Conservation (phyloP, 2,113 vertebrate species). For the Spea bombifrons region DNA sequence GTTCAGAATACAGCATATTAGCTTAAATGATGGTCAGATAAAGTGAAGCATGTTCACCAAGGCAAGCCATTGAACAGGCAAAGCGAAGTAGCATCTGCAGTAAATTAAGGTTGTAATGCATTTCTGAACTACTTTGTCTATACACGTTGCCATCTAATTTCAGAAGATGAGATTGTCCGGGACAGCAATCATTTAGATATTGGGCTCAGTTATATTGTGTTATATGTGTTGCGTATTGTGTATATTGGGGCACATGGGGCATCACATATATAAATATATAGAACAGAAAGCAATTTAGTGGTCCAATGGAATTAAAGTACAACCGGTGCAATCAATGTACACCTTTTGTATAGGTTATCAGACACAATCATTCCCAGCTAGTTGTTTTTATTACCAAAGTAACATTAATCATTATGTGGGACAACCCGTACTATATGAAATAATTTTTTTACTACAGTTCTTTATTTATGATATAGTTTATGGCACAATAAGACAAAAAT, state of each 20-base stretch:
- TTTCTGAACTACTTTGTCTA: not conserved
- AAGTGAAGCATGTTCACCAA: slow-evolving; percentile 4
- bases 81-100: not conserved
- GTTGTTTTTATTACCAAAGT: too few species aligned
- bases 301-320: slow-evolving; percentile 27
- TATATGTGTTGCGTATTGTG: too few species aligned
- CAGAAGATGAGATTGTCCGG: slow-evolving; percentile 4
- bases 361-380: not conserved
- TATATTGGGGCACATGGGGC: too few species aligned
- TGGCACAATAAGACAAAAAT: too few species aligned
- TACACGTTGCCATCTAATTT: slow-evolving; percentile 12
- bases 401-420: too few species aligned
- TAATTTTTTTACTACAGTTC: too few species aligned
- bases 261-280: not conserved
- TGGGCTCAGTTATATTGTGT: not conserved
- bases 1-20: slow-evolving; percentile 23
- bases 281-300: slow-evolving; percentile 3
- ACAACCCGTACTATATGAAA: too few species aligned
- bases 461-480: too few species aligned
- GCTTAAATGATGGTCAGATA: slow-evolving; percentile 1
- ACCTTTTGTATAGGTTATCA: not conserved
- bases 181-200: slow-evolving; percentile 13
- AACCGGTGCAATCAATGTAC: slow-evolving; percentile 20
- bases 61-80: not conserved
- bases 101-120: slow-evolving; percentile 14